These are phyloP conservation scores for Microchrysa polita DNA, from an alignment of 2,888 invertebrate genomes.

Conservation along the genomic window DNA sequence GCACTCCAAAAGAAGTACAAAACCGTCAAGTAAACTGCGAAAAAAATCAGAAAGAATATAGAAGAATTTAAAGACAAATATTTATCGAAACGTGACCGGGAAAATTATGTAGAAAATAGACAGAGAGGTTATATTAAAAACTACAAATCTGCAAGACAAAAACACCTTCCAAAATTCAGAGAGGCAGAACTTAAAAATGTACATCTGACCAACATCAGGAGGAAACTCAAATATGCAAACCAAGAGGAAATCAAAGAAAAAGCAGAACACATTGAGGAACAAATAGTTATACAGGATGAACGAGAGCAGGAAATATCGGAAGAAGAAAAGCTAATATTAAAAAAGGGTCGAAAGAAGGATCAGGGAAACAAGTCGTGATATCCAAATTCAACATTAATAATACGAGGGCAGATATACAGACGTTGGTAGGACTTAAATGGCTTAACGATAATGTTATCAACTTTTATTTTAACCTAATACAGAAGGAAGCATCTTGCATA, in stretches of 20 bases:
- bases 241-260: not conserved
- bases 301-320: too few relatives aligned
- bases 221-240: not conserved
- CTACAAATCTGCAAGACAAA: slow-evolving; percentile 13
- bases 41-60: too few relatives aligned
- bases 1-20: too few relatives aligned
- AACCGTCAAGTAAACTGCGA: too few relatives aligned
- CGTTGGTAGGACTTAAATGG: slow-evolving; percentile 5
- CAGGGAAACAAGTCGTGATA: not conserved
- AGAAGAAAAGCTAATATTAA: not conserved
- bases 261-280: not conserved
- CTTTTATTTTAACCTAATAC: slow-evolving; percentile 21
- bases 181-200: not conserved
- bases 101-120: slow-evolving; percentile 17
- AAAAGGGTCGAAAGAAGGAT: not conserved
- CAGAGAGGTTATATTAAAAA: slow-evolving; percentile 21
- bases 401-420: slow-evolving; percentile 7
- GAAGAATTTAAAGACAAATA: too few relatives aligned
- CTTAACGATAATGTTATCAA: slow-evolving; percentile 20
- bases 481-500: not conserved
- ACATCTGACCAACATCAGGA: slow-evolving; percentile 17
- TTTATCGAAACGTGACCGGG: too few relatives aligned
- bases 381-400: slow-evolving; percentile 19
- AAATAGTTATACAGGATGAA: too few relatives aligned
- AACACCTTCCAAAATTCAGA: not conserved